Base-by-base conservation (phyloP, 2,113 vertebrate species). In the Abramis brama region DNA sequence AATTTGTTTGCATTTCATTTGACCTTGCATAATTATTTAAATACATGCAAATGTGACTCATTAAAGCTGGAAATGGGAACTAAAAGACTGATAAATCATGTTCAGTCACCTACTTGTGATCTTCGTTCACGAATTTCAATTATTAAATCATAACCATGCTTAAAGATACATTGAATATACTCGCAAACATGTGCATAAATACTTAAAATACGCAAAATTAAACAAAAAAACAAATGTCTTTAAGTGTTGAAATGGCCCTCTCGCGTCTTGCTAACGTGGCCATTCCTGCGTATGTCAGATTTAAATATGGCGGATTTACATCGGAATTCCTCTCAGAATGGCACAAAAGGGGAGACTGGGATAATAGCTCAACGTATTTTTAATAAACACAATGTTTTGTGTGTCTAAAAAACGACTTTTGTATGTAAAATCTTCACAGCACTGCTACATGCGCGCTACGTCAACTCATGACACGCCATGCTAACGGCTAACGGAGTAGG, bases 391-490 rank as follows among this genome's bases (percentile, higher is more conserved):
- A 62, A 25, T 25, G 21, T 5, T 9, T 25, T 23, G 21, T 2
- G 52, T 15, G 43, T 25, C 10, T 76, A 52, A 50, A 33, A 57
- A 19, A 33, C n/a, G 74, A 77, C 8, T 50, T 50, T 55, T 15
- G 27, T 6, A 25, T 52, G 45, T 21, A 55, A 55, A 77, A 47
- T 27, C 0, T 27, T 33, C 47, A 12, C 68, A 21, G 19, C 36
- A 36, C 11, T 23, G 27, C 57, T 81, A 47, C 36, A 77, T 30
- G 19, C 50, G 83, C 71, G 85, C 85, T 87, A 89, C 88, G 70
- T 90, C 85, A 87, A 86, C 87, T 64, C 55, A 76, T 70, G 66
- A 78, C 30, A 77, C 60, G 82, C 81, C 79, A 89, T 60, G 79
- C 68, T 86, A 88, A 84, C 82, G 47, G 86, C 87, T 86, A 86